Base-by-base conservation (phyloP, 2,797 vertebrate genomes). In the Thalassophryne amazonica region DNA sequence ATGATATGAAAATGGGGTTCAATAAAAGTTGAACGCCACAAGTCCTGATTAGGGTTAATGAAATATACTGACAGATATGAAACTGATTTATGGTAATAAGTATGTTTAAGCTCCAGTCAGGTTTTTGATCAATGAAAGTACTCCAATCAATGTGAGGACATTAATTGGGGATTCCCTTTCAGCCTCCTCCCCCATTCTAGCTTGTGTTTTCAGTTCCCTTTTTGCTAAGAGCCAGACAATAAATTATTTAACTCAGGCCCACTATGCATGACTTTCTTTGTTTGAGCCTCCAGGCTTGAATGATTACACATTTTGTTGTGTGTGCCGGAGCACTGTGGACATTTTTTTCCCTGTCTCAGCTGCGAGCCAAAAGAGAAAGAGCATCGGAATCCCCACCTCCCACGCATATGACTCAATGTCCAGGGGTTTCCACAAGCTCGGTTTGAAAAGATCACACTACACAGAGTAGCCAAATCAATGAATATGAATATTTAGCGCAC, bases 351-450 rank as follows among this genome's bases (percentile, higher is more conserved):
- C 58, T 68, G 66, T 69, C 41, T 23, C 2, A 13, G 3, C 21
- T 35, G 48, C 0, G n/a, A 78, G 50, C 43, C 46, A 72, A 70
- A 82, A 78, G 59, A 59, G 72, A 85, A 79, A 81, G 65, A 75
- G 79, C 29, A 57, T 57, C 35, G 89, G 91, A 92, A 91, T 91
- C 88, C 91, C 90, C 91, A 15, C 65, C 75, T 50, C 88, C 88
- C 63, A 87, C 88, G 50, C 80, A 50, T 39, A 56, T 90, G 89
- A 91, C 76, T 88, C 86, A 88, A 35, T 83, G 78, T 86, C 80
- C 84, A 91, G 90, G 91, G 87, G 55, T 89, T 92, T 91, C 87
- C 90, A 85, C 61, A 60, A 25, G 4, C 22, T 21, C 37, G 15
- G 77, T 83, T 88, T 87, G 66, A 86, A 79, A 87, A 49, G 39